Evolutionary conservation across 2,888 invertebrate species (phyloP), one percentile per base, ranked within the genome.

Genomic region (Trachelus tabidus): DNA sequence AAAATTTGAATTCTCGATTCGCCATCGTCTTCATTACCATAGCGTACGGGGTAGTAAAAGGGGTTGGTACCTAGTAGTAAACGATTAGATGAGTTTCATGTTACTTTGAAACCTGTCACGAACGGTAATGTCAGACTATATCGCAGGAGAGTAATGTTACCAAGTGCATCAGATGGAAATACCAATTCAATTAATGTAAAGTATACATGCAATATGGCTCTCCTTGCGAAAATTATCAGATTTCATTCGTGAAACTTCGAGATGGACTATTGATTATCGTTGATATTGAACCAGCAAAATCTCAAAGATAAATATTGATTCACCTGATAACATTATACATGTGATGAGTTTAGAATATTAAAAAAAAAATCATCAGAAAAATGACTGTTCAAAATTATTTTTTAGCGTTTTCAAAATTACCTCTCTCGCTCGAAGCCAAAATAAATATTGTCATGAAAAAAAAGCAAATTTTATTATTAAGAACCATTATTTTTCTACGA

Each of bases 101-200:
- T 71, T 71, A 71, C 71, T 34, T 71, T 34, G 71, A 33, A 33
- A 71, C 71, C 71, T 71, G 71, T 71, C 71, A 34, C 71, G 71
- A 71, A 15, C 71, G 12, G 71, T 71, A 71, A 34, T 23, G 23
- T 56, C 56, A 56, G 1, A 23, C 31, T 71, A 71, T 31, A 71
- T 56, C 56, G 56, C 31, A n/a, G 9, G 15, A n/a, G 71, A 71
- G 33, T 71, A 33, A 71, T 71, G 31, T 71, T 71, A 31, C 33
- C 71, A 34, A 31, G 31, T 71, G 71, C 31, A 71, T 33, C 31
- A 71, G 71, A 71, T 71, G 71, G 71, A 71, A 12, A 71, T 34
- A 34, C 0, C 71, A 34, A 71, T 71, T 71, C 71, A 71, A 71
- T 71, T 71, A 71, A 34, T 23, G 71, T 71, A 71, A 71, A 71